phyloP scores from a whole-genome alignment of 1,140 invertebrate species.

The Camponotus floridanus region DNA sequence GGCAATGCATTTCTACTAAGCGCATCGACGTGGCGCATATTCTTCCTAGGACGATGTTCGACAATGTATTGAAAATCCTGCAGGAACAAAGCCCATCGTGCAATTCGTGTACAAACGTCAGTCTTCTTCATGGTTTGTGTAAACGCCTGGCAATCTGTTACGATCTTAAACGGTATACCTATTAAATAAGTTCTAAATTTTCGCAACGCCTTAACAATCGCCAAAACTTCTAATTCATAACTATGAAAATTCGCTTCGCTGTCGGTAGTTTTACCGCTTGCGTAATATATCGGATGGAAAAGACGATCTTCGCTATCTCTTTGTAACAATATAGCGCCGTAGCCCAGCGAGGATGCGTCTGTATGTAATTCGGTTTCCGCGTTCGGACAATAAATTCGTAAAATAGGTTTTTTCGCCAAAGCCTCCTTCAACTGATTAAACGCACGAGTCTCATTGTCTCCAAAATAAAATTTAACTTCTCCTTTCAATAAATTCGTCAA shows the following conservation, averaged over 20 bases:
- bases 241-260: not conserved
- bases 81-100: not conserved
- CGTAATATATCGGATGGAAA: not conserved
- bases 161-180: too few relatives aligned
- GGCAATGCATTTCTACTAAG: not conserved
- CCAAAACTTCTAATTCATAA: slow-evolving; percentile 8
- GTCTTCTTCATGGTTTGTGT: not conserved
- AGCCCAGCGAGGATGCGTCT: not conserved
- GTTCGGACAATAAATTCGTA: not conserved
- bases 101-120: not conserved
- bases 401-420: not conserved
- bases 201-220: not conserved
- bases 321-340: not conserved
- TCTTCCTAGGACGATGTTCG: not conserved
- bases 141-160: slow-evolving; percentile 12
- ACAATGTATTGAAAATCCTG: not conserved
- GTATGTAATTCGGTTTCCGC: not conserved
- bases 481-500: not conserved
- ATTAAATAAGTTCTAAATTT: slow-evolving; percentile 1
- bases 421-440: not conserved
- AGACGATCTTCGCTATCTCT: not conserved
- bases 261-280: not conserved
- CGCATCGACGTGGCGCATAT: not conserved
- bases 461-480: not conserved
- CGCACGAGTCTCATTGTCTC: not conserved